Evolutionary conservation across 2,113 vertebrate species (phyloP).

Genomic region (Gambusia affinis): DNA sequence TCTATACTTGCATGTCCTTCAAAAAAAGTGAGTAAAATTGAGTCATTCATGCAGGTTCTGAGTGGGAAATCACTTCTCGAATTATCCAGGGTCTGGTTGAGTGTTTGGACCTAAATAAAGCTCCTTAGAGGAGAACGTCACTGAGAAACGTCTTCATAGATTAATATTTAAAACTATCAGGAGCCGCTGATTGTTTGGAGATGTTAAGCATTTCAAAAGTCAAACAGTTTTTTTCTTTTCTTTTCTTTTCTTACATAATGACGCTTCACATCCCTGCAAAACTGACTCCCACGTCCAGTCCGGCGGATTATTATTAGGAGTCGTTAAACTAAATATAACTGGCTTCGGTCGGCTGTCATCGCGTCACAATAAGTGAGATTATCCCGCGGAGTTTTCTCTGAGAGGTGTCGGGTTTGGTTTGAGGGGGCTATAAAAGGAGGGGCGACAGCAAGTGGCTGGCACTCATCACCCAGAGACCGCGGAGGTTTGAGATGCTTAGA

Average conservation of each 20-base stretch:
- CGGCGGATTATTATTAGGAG: constrained; percentile 78
- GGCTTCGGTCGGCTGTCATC: constrained; percentile 61
- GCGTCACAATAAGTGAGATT: constrained; percentile 75
- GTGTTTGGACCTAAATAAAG: too few relatives aligned
- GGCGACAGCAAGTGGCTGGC: constrained; percentile 36
- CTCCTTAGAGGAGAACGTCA: not conserved
- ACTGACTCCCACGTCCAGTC: constrained; percentile 8
- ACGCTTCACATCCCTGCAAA: not conserved
- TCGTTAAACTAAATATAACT: constrained; percentile 74
- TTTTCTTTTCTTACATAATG: not conserved
- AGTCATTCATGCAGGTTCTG: not conserved
- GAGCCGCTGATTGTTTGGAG: too few relatives aligned
- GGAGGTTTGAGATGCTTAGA: constrained; percentile 36
- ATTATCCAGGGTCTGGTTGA: too few relatives aligned
- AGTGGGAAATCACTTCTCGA: not conserved
- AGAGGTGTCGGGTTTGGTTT: constrained; percentile 54
- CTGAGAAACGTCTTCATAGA: too few relatives aligned
- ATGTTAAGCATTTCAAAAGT: too few relatives aligned
- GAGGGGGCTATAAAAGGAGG: constrained; percentile 79
- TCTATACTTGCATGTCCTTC: not conserved
- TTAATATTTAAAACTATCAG: too few relatives aligned
- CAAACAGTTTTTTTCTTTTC: too few relatives aligned
- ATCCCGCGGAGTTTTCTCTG: constrained; percentile 39
- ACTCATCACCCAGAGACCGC: constrained; percentile 44
- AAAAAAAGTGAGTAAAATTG: not conserved